phyloP scores from a whole-genome alignment of 2,797 vertebrate species.

The Lates japonicus region DNA sequence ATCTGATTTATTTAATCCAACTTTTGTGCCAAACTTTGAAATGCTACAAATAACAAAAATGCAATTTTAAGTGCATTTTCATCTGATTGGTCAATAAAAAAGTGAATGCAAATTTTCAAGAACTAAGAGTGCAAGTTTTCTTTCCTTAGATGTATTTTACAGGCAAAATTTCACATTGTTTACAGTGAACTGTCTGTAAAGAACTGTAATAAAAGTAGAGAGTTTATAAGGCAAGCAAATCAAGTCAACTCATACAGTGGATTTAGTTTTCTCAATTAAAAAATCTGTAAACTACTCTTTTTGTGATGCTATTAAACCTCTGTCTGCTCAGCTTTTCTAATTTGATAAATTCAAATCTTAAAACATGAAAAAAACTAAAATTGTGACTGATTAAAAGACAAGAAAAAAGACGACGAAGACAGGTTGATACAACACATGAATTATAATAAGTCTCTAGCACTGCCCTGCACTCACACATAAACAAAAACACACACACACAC shows the following conservation, averaged over 20 bases:
- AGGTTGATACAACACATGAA: background rate
- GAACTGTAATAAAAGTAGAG: background rate
- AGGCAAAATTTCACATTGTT: background rate
- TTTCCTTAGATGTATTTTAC: background rate
- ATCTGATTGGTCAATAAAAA: background rate
- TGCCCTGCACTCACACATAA: conserved; percentile 19
- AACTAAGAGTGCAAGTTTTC: background rate
- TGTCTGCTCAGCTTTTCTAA: background rate
- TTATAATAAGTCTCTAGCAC: background rate
- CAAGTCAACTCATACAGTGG: background rate
- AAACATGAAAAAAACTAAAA: background rate
- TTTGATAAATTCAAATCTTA: background rate
- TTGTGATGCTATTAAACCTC: background rate
- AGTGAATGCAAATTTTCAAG: background rate
- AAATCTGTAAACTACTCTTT: background rate
- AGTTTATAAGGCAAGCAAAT: background rate
- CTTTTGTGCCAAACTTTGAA: background rate
- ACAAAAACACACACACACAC: conserved; percentile 45
- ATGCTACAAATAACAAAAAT: background rate
- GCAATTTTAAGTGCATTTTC: background rate
- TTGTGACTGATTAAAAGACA: background rate
- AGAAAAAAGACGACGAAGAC: background rate
- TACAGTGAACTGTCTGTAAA: background rate
- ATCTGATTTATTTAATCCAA: background rate
- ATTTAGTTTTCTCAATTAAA: background rate